Evolutionary conservation across 2,113 vertebrate genomes (phyloP), one percentile per base, ranked within the genome.

Genomic region (Apodemus speciosus): DNA sequence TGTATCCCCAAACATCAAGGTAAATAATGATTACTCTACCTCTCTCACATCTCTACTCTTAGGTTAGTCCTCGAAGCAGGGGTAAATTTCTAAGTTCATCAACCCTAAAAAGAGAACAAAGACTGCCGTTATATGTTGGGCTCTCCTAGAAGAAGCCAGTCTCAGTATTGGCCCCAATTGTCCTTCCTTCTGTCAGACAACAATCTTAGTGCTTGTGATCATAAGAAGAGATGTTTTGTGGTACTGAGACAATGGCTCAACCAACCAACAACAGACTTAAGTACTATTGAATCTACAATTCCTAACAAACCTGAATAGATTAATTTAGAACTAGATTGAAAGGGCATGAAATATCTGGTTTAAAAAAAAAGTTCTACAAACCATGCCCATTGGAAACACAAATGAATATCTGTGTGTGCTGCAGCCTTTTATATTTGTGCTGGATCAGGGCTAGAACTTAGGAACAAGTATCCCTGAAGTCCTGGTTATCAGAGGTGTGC

Each of bases 271-370:
- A 84, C 6, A 38, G 84, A 49, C 53, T 93, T 88, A 86, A 72
- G 60, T 81, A 32, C 7, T 62, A 30, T 68, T 86, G 53, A 80
- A 64, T 25, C 89, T 53, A 3, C 27, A 21, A 25, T 93, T 68
- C 25, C 56, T 53, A 53, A 83, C 9, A 9, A 80, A 90, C n/a
- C 58, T 87, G 60, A 83, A 60, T 30, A 95, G 85, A 81, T 76
- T 38, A 71, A 77, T 84, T 87, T 85, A 88, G 71, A 80, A 46
- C n/a, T 69, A 85, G 58, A 90, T 2, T 53, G 13, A 87, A 94
- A 81, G 23, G 14, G 46, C 3, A 58, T 58, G 13, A 13, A 53
- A 62, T 87, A 43, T 14, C 71, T 93, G 43, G 32, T 40, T 10
- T 11, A 66, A 69, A 6, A 75, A 80, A 95, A 76, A 0, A 14